Base-by-base conservation (phyloP, 1,140 invertebrate species). In the Lordiphosa stackelbergi region DNA sequence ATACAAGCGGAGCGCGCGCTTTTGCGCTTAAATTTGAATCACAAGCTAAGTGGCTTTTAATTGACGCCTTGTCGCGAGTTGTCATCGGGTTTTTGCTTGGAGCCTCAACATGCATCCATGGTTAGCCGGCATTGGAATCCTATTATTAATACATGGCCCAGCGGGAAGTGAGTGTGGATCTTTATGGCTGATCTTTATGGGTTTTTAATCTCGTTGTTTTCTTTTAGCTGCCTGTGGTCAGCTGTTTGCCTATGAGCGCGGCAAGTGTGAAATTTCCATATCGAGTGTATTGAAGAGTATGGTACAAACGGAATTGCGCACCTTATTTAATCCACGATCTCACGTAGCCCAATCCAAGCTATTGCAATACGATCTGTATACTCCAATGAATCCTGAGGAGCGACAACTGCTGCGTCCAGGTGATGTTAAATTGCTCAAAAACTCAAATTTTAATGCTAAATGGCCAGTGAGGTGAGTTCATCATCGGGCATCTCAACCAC, bases 371-470 rank as follows among this genome's bases (percentile, higher is more conserved):
- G 85, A 86, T 62, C 73, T 86, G 2, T 86, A 86, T 35, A 86
- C 85, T 0, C 70, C 75, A 0, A 37, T 55, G 1, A 86, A 86
- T 64, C 73, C 75, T 0, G 45, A 78, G n/a, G 11, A 66, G 53
- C 60, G 73, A 0, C 85, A 86, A 35, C 7, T 73, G 0, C 41
- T 86, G 10, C 49, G 53, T 5, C 41, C 69, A 4, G 85, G 73
- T 5, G 68, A 86, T 54, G 6, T 69, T 6, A 51, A 34, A 9
- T 41, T 47, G 41, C 66, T 86, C 5, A 62, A 45, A 56, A 65
- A 55, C 0, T 89, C 87, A 1, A 52, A 71, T 42, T 90, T 89
- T 10, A 85, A 89, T 81, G 10, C 61, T 8, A 81, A 68, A 12
- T 87, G 86, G 66, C 84, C 83, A 22, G 66, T 87, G 4, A 79